A percentile compares a stretch with the other conserved stretches of the same genome.
Evolutionary conservation across 2,113 vertebrate species (phyloP).

Genomic region (Nothoprocta pentlandii): DNA sequence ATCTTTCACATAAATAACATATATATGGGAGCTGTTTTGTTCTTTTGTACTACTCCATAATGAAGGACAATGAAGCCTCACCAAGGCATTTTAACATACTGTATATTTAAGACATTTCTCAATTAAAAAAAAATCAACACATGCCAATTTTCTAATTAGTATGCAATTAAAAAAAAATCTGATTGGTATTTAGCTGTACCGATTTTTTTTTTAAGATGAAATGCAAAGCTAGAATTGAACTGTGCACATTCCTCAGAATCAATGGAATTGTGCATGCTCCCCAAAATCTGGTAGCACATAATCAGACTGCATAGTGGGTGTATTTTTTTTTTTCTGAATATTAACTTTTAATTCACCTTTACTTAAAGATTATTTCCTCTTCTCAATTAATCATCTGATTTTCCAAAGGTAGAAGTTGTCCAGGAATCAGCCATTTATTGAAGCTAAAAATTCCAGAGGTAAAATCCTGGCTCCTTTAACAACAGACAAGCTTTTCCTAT

Average conservation of each 20-base stretch:
- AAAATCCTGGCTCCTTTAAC: neutral
- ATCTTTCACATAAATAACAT: neutral
- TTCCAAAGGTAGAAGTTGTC: neutral
- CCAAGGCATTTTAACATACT: neutral
- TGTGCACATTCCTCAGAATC: neutral
- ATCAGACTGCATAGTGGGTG: neutral
- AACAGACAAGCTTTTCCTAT: neutral
- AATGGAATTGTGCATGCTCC: neutral
- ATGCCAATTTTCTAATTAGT: too few species aligned
- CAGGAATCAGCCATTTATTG: neutral
- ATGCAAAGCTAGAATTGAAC: neutral
- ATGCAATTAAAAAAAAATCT: too few species aligned
- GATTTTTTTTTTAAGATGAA: neutral
- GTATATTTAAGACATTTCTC: neutral
- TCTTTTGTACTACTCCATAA: slow-evolving; percentile 21
- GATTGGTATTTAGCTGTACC: neutral
- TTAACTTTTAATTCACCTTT: neutral
- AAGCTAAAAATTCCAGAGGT: neutral
- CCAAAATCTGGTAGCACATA: neutral
- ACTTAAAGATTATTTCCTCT: neutral
- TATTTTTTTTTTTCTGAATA: neutral
- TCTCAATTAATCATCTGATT: neutral
- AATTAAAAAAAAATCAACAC: too few species aligned
- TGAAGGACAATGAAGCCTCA: neutral
- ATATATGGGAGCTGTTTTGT: neutral